A percentile compares a stretch with the other conserved stretches of the same genome.
Evolutionary conservation across 2,797 vertebrate genomes (phyloP).

Genomic region (Parotocinclus haroldoi): DNA sequence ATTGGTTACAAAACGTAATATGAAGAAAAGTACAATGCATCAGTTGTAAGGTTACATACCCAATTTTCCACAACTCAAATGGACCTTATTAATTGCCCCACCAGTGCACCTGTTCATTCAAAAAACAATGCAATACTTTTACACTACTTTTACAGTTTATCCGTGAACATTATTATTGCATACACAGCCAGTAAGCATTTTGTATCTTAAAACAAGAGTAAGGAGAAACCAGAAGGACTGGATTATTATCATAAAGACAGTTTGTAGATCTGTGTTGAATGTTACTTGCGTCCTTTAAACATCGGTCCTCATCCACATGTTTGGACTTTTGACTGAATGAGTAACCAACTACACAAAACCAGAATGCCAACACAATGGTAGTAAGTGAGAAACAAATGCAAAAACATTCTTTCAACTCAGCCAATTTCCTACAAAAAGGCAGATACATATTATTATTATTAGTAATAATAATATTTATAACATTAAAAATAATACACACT

Average conservation of each 20-base stretch:
- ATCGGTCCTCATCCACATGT: constrained; percentile 12
- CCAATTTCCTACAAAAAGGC: constrained; percentile 54
- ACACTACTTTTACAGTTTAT: constrained; percentile 25
- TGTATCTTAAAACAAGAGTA: constrained; percentile 56
- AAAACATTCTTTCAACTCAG: constrained; percentile 67
- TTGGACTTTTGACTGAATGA: constrained; percentile 22
- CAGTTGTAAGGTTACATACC: neutral
- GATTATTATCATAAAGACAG: constrained; percentile 1
- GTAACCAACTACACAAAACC: constrained; percentile 20
- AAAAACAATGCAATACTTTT: constrained; percentile 38
- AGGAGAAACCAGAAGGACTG: constrained; percentile 16
- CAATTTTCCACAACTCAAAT: constrained; percentile 11
- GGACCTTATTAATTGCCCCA: constrained; percentile 36
- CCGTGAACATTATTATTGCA: constrained; percentile 10
- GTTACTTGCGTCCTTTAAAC: constrained; percentile 8
- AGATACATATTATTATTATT: constrained; percentile 21
- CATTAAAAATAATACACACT: constrained; percentile 49
- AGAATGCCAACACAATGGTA: constrained; percentile 51
- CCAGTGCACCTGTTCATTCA: constrained; percentile 37
- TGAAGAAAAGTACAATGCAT: constrained; percentile 19
- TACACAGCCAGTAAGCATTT: constrained; percentile 27
- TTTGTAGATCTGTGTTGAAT: constrained; percentile 2
- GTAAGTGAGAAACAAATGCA: constrained; percentile 54
- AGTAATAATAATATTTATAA: constrained; percentile 32
- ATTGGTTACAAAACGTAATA: constrained; percentile 18